Conservation (phyloP, 1,140 invertebrate genomes). For the Drosophila grimshawi region DNA sequence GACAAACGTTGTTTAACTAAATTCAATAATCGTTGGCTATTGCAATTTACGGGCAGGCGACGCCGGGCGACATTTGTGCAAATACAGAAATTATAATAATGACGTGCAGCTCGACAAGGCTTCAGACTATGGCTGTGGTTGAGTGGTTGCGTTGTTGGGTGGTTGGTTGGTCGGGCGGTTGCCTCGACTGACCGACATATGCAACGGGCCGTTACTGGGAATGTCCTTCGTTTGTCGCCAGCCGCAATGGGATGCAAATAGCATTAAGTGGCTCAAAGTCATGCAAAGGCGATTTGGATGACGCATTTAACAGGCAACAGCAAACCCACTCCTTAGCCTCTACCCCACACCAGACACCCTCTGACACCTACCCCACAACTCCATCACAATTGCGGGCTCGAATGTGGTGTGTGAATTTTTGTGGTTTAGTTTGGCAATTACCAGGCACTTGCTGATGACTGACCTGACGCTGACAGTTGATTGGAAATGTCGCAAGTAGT, state of each 20-base stretch:
- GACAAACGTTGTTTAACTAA: slow-evolving; percentile 83
- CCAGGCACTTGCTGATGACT: slow-evolving; percentile 32
- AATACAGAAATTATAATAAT: slow-evolving; percentile 84
- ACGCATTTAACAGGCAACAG: slow-evolving; percentile 38
- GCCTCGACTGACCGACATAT: slow-evolving; percentile 54
- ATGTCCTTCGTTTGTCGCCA: slow-evolving; percentile 47
- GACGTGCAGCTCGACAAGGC: slow-evolving; percentile 58
- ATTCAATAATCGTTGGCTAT: slow-evolving; percentile 84
- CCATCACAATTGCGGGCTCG: background rate
- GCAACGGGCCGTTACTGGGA: slow-evolving; percentile 53
- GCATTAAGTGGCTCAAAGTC: slow-evolving; percentile 79
- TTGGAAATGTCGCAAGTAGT: slow-evolving; percentile 53
- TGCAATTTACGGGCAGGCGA: slow-evolving; percentile 78
- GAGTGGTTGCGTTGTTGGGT: background rate
- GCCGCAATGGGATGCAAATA: slow-evolving; percentile 64
- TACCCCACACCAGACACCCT: too few relatives aligned
- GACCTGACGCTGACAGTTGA: slow-evolving; percentile 37
- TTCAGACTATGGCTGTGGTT: slow-evolving; percentile 9
- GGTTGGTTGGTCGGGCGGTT: background rate
- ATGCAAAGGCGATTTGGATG: slow-evolving; percentile 70
- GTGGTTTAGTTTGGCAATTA: slow-evolving; percentile 68
- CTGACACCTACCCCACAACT: background rate
- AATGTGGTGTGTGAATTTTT: slow-evolving; percentile 53
- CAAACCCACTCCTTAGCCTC: too few relatives aligned
- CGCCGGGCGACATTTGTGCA: slow-evolving; percentile 75